These are phyloP conservation scores for Capricornis sumatraensis DNA, from an alignment of 2,113 vertebrate species.

Conservation along the genomic window DNA sequence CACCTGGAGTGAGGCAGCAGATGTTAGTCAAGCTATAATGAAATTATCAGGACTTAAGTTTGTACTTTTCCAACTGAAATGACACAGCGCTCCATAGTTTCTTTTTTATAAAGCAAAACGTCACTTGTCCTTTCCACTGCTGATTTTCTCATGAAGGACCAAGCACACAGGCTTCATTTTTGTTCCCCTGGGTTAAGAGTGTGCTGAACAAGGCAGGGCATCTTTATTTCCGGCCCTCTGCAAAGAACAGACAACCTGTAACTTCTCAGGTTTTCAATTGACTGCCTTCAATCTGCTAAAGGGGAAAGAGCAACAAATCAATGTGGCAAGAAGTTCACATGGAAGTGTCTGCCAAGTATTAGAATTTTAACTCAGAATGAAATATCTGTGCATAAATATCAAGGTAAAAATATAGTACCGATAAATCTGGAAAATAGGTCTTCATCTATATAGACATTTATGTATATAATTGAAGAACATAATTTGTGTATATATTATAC, in stretches of 20 bases:
- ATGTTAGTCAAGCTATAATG: neutral
- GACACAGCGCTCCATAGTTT: neutral
- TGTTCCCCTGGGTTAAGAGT: neutral
- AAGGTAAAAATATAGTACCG: neutral
- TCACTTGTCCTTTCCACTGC: neutral
- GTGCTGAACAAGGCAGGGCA: too few species aligned
- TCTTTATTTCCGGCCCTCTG: neutral
- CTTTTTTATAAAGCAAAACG: neutral
- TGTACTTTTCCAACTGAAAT: neutral
- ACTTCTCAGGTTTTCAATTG: neutral
- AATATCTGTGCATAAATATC: neutral
- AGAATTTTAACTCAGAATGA: neutral
- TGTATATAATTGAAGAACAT: neutral
- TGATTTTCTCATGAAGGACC: neutral
- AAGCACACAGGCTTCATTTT: neutral
- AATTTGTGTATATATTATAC: neutral
- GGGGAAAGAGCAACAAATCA: neutral
- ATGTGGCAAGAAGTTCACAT: neutral
- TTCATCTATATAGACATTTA: neutral
- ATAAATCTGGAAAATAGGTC: neutral
- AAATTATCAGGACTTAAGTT: neutral
- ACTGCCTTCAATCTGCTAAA: neutral
- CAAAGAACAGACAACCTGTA: fast-evolving
- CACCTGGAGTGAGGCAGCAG: neutral
- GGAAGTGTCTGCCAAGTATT: neutral